A percentile compares a stretch with the other conserved stretches of the same genome.
phyloP scores from a whole-genome alignment of 2,797 vertebrate species.

The Neosalanx taihuensis region DNA sequence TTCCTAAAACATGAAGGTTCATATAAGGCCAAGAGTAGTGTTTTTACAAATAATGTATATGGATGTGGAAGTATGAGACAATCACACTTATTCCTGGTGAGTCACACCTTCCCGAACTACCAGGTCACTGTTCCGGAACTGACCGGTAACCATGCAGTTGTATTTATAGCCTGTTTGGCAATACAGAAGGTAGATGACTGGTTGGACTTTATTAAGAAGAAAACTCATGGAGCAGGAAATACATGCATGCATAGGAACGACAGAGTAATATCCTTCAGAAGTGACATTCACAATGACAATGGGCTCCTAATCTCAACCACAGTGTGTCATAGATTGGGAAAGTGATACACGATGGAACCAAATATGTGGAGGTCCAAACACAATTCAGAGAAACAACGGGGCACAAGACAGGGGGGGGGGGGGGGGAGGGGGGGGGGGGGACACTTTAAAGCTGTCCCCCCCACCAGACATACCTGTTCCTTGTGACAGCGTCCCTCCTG shows the following conservation, averaged over 20 bases:
- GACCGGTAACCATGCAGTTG: neutral
- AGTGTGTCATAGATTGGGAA: neutral
- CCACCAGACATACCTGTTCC: neutral
- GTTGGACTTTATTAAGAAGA: conserved; percentile 36
- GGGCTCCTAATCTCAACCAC: neutral
- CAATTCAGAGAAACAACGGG: conserved; percentile 15
- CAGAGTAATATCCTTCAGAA: conserved; percentile 14
- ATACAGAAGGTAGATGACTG: conserved; percentile 33
- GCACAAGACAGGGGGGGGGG: conserved; percentile 27
- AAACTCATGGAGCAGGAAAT: conserved; percentile 40
- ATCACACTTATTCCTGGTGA: neutral
- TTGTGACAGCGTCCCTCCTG: neutral
- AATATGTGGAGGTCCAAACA: neutral
- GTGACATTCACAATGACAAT: neutral
- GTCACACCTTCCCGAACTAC: conserved; percentile 13
- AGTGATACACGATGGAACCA: neutral
- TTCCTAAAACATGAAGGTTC: neutral
- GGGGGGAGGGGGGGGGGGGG: conserved; percentile 2
- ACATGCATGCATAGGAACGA: conserved; percentile 55
- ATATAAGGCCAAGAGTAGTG: neutral
- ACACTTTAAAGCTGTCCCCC: conserved; percentile 63
- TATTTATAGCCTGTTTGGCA: conserved; percentile 53
- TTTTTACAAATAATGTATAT: no score
- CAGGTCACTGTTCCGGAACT: neutral
- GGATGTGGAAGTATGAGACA: neutral